phyloP scores from a whole-genome alignment of 2,888 invertebrate species.

The Scelioninae gen. 1 region DNA sequence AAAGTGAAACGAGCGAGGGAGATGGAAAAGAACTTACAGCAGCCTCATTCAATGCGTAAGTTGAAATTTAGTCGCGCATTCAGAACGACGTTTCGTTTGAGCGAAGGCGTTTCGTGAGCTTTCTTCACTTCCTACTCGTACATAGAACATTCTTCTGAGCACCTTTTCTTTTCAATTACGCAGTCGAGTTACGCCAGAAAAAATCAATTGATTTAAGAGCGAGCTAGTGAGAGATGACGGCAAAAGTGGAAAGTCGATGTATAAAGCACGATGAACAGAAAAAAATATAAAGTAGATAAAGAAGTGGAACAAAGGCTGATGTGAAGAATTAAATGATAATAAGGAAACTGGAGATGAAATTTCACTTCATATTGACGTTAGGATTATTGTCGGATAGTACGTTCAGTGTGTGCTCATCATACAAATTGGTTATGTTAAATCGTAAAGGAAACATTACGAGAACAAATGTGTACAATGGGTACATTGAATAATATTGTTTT shows the following conservation, averaged over 20 bases:
- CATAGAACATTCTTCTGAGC: constrained; percentile 27
- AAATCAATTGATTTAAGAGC: constrained; percentile 62
- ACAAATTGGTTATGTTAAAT: neutral
- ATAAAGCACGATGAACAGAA: constrained; percentile 26
- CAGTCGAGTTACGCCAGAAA: constrained; percentile 52
- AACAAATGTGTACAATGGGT: neutral
- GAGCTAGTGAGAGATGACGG: constrained; percentile 37
- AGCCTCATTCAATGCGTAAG: constrained; percentile 1
- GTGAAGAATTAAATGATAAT: constrained; percentile 23
- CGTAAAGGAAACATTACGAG: neutral
- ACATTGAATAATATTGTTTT: too few species aligned
- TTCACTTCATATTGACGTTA: constrained; percentile 4
- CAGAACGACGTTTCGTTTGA: constrained; percentile 31
- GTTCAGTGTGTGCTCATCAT: neutral
- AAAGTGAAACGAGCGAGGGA: neutral
- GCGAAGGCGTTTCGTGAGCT: constrained; percentile 10
- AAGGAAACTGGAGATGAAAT: constrained; percentile 1
- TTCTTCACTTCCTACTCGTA: constrained; percentile 2
- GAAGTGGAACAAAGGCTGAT: constrained; percentile 15
- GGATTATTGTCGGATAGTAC: neutral
- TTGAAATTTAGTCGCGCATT: constrained; percentile 16
- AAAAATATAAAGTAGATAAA: constrained; percentile 27
- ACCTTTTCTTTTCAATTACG: constrained; percentile 59
- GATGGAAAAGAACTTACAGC: neutral
- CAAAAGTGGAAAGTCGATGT: constrained; percentile 46